phyloP scores from a whole-genome alignment of 2,113 vertebrate genomes.

The Prochilodus magdalenae region DNA sequence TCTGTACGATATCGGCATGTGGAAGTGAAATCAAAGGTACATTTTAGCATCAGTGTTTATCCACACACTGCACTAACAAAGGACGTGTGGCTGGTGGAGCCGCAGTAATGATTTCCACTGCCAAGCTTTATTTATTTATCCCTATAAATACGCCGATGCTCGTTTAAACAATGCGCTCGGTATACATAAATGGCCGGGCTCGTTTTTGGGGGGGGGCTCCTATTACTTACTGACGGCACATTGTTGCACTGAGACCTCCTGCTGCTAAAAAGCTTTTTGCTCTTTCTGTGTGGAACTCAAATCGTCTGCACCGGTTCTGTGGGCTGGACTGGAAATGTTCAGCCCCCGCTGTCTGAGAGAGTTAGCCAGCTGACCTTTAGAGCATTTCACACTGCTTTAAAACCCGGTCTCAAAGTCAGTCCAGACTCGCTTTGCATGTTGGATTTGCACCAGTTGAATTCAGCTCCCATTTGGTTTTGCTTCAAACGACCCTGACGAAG shows the following conservation, averaged over 20 bases:
- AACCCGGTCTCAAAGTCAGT: constrained; percentile 20
- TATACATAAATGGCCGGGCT: constrained; percentile 49
- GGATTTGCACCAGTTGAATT: constrained; percentile 3
- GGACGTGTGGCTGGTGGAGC: background rate
- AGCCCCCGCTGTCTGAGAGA: constrained; percentile 24
- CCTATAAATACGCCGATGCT: constrained; percentile 11
- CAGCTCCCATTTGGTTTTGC: background rate
- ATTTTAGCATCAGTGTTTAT: no score
- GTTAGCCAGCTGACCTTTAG: constrained; percentile 35
- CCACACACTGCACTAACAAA: background rate
- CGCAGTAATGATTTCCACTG: constrained; percentile 5
- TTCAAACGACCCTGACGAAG: background rate
- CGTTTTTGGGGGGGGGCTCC: constrained; percentile 19
- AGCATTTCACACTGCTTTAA: constrained; percentile 32
- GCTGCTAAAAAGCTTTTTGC: constrained; percentile 50
- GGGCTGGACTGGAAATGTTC: background rate
- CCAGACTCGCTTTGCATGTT: constrained; percentile 25
- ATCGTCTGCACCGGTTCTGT: constrained; percentile 26
- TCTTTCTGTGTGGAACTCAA: constrained; percentile 41
- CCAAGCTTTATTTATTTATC: constrained; percentile 9
- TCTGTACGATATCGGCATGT: no score
- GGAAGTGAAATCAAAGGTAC: no score
- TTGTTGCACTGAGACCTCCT: constrained; percentile 34
- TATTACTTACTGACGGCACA: constrained; percentile 37
- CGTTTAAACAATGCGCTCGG: constrained; percentile 54